These are phyloP conservation scores for Gymnothorax reevesii DNA, from an alignment of 2,797 vertebrate species.

Conservation along the genomic window DNA sequence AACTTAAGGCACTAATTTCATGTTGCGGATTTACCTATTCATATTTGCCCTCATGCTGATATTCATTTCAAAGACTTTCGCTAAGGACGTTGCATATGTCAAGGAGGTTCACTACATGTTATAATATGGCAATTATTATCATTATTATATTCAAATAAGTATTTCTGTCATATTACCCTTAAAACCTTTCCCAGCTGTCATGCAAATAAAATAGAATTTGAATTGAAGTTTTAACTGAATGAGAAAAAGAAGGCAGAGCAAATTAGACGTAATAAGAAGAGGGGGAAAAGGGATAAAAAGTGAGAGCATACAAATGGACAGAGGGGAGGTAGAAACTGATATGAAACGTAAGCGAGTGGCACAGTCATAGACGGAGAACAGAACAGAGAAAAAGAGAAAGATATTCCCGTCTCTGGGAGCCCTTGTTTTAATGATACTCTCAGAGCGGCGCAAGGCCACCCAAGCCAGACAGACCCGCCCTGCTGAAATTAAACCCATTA, in stretches of 20 bases:
- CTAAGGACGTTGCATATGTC: neutral
- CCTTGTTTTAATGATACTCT: slow-evolving; percentile 58
- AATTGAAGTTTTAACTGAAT: neutral
- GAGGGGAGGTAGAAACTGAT: neutral
- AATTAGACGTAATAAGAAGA: neutral
- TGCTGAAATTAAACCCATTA: slow-evolving; percentile 66
- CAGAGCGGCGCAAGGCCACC: slow-evolving; percentile 10
- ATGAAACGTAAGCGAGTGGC: neutral
- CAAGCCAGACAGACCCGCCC: slow-evolving; percentile 34
- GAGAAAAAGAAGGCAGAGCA: neutral
- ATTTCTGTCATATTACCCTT: neutral
- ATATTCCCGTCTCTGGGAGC: slow-evolving; percentile 33
- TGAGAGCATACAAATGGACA: neutral
- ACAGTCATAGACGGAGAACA: neutral
- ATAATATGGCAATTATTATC: neutral
- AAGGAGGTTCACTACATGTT: neutral
- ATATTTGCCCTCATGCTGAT: neutral
- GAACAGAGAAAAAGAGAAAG: slow-evolving; percentile 34
- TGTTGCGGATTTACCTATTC: neutral
- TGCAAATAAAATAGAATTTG: neutral
- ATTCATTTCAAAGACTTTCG: neutral
- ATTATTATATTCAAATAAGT: neutral
- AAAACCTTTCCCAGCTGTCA: neutral
- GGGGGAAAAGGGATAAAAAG: neutral
- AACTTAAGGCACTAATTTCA: neutral